Evolutionary conservation across 23 tunicate species (phyloP).

Genomic region (Clavelina lepadiformis): DNA sequence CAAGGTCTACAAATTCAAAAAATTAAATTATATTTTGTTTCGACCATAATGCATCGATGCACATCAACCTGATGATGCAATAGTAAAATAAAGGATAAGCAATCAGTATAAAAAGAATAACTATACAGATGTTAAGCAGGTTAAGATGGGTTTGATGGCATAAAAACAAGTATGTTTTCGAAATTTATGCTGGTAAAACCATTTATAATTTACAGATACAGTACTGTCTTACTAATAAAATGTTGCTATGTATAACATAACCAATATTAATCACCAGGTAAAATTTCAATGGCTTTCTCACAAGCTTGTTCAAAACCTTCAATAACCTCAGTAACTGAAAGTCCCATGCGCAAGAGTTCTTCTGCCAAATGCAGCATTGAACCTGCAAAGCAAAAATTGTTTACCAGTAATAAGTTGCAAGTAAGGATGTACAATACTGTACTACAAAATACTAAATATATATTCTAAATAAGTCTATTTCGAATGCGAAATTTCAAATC

Average conservation of each 20-base stretch:
- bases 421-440: too few species aligned
- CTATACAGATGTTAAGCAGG: neutral
- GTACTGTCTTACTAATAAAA: too few species aligned
- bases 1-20: conserved; percentile 39
- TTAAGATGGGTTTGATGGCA: neutral
- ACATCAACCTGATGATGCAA: too few species aligned
- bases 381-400: conserved; percentile 33
- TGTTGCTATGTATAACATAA: too few species aligned
- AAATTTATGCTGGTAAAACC: too few species aligned
- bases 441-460: too few species aligned
- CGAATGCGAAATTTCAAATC: too few species aligned
- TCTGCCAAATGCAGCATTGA: conserved; percentile 85
- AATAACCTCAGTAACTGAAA: conserved; percentile 88
- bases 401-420: neutral
- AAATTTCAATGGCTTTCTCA: conserved; percentile 74
- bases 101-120: neutral
- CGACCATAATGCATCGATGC: neutral
- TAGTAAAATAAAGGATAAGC: neutral
- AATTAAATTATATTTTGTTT: neutral
- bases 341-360: conserved; percentile 93
- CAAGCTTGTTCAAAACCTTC: conserved; percentile 95
- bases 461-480: too few species aligned
- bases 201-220: too few species aligned
- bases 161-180: too few species aligned
- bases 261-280: conserved; percentile 61